Conservation (phyloP, 1,140 invertebrate species). For the Diachasma alloeum region DNA sequence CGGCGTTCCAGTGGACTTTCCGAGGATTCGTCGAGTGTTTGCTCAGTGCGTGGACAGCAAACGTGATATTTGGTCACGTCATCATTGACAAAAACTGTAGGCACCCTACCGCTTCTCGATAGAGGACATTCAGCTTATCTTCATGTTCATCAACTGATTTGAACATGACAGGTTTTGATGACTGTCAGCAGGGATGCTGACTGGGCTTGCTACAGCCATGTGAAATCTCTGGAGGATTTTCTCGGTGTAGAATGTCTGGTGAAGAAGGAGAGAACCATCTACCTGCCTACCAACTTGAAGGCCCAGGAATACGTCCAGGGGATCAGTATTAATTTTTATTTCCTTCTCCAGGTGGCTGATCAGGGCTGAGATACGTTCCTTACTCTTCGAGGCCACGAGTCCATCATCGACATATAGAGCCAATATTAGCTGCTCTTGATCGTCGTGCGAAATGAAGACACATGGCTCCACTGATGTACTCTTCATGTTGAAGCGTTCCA, state of each 20-base stretch:
- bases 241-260: constrained; percentile 28
- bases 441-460: no score
- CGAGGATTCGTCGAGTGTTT: constrained; percentile 35
- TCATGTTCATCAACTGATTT: not conserved
- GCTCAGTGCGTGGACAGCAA: constrained; percentile 45
- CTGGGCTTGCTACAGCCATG: constrained; percentile 20
- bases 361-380: constrained; percentile 6
- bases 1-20: constrained; percentile 40
- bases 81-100: constrained; percentile 45
- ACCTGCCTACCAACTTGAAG: constrained; percentile 15
- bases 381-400: constrained; percentile 2
- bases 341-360: constrained; percentile 12
- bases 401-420: constrained; percentile 29
- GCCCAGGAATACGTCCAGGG: constrained; percentile 16
- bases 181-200: constrained; percentile 16
- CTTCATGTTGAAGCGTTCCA: no score
- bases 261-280: constrained; percentile 28
- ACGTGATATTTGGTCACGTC: constrained; percentile 50
- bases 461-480: no score
- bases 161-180: not conserved
- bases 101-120: no score
- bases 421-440: no score
- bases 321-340: constrained; percentile 31
- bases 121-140: constrained; percentile 23
- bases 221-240: constrained; percentile 20